Conservation (phyloP, 2,888 invertebrate genomes). For the Oeneis ivallda region DNA sequence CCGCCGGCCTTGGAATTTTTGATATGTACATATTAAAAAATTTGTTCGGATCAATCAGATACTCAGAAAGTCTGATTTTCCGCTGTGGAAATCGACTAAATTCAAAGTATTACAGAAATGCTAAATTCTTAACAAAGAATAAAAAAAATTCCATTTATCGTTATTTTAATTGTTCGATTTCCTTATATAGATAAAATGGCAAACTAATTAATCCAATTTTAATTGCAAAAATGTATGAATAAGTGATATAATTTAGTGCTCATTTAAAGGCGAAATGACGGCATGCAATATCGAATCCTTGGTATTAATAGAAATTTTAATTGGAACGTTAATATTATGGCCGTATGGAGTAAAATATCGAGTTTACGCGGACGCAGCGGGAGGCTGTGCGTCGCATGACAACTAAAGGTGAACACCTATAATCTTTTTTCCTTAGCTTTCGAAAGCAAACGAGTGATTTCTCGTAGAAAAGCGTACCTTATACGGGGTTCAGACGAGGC, state of each 20-base stretch:
- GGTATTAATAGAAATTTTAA: constrained; percentile 38
- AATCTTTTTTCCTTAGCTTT: too few species aligned
- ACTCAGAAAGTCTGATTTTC: not conserved
- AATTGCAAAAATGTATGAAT: constrained; percentile 20
- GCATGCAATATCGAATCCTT: constrained; percentile 25
- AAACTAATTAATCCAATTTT: constrained; percentile 13
- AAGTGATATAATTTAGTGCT: constrained; percentile 24
- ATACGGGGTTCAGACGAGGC: too few species aligned
- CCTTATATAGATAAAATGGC: not conserved
- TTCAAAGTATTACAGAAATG: not conserved
- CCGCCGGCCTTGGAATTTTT: too few species aligned
- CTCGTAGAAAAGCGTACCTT: too few species aligned
- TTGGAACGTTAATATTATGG: constrained; percentile 35
- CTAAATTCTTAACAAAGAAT: not conserved
- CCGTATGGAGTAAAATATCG: constrained; percentile 36
- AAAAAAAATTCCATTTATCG: not conserved
- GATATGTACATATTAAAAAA: too few species aligned
- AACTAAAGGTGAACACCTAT: constrained; percentile 4
- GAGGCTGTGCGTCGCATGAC: constrained; percentile 27
- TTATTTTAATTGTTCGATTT: not conserved
- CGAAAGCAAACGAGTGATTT: too few species aligned
- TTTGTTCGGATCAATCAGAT: too few species aligned
- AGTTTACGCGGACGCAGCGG: constrained; percentile 37
- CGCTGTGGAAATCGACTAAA: not conserved
- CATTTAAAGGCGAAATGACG: constrained; percentile 23